A percentile compares a stretch with the other conserved stretches of the same genome.
Evolutionary conservation across 2,113 vertebrate species (phyloP).

Genomic region (Chamaetylas fuelleborni): DNA sequence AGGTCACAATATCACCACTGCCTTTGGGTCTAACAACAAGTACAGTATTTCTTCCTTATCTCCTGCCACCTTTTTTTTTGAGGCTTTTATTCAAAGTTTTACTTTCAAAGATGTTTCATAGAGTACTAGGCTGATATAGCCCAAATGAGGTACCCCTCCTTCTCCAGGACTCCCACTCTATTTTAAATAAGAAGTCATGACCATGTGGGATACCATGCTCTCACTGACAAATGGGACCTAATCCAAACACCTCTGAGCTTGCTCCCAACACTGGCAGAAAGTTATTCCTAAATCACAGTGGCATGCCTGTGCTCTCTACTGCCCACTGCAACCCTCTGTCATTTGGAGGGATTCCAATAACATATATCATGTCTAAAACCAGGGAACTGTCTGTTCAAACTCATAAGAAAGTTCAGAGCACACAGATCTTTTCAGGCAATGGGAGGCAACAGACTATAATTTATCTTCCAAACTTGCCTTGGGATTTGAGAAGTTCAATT

Average conservation of each 20-base stretch:
- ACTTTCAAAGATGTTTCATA: not conserved
- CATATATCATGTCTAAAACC: not conserved
- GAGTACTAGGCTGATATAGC: not conserved
- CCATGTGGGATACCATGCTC: rapidly evolving
- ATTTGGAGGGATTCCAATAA: not conserved
- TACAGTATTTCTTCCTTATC: not conserved
- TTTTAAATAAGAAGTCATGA: not conserved
- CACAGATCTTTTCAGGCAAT: not conserved
- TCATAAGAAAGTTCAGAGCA: not conserved
- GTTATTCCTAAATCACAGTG: not conserved
- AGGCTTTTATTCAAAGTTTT: conserved; percentile 5
- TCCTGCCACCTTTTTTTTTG: not conserved
- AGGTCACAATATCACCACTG: not conserved
- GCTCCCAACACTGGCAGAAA: not conserved
- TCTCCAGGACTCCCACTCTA: not conserved
- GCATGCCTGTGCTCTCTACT: not conserved
- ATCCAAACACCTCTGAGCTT: not conserved
- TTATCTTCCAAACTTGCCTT: not conserved
- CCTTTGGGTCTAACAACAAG: not conserved
- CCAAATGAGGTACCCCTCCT: not conserved
- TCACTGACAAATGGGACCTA: not conserved
- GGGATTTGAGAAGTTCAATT: not conserved
- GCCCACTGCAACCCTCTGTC: not conserved
- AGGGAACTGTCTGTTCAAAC: not conserved
- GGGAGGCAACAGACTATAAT: not conserved